phyloP scores from a whole-genome alignment of 1,140 invertebrate genomes.

The Ips typographus region DNA sequence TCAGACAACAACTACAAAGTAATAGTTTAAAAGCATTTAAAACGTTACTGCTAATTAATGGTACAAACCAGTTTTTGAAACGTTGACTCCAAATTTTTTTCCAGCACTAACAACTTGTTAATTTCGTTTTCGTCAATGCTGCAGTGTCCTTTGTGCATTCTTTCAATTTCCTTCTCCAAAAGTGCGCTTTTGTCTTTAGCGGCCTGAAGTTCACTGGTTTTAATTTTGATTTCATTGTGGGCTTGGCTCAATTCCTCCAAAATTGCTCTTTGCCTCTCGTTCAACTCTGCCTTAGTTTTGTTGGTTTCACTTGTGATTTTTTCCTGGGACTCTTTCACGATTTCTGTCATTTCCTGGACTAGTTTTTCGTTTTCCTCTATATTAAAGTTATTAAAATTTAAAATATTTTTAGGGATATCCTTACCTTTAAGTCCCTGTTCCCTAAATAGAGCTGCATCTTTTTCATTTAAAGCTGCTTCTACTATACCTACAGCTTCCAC shows the following conservation, averaged over 20 bases:
- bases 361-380: conserved; percentile 33
- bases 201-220: conserved; percentile 41
- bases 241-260: conserved; percentile 33
- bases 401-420: not conserved
- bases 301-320: conserved; percentile 40
- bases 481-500: conserved; percentile 47
- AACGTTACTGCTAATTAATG: not conserved
- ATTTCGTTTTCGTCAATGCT: conserved; percentile 36
- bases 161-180: conserved; percentile 42
- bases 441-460: conserved; percentile 46
- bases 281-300: conserved; percentile 35
- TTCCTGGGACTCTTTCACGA: conserved; percentile 33
- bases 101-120: conserved; percentile 44
- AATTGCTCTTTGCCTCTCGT: conserved; percentile 37
- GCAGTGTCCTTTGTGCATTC: conserved; percentile 35
- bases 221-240: conserved; percentile 37
- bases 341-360: conserved; percentile 27
- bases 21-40: not conserved
- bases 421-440: conserved; percentile 44
- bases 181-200: conserved; percentile 36
- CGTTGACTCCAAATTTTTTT: conserved; percentile 47
- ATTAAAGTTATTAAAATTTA: conserved; percentile 10
- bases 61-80: conserved; percentile 47
- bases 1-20: conserved; percentile 41
- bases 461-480: conserved; percentile 47